Base-by-base conservation (phyloP, 2,888 invertebrate genomes). In the Drosophila austrosaltans region DNA sequence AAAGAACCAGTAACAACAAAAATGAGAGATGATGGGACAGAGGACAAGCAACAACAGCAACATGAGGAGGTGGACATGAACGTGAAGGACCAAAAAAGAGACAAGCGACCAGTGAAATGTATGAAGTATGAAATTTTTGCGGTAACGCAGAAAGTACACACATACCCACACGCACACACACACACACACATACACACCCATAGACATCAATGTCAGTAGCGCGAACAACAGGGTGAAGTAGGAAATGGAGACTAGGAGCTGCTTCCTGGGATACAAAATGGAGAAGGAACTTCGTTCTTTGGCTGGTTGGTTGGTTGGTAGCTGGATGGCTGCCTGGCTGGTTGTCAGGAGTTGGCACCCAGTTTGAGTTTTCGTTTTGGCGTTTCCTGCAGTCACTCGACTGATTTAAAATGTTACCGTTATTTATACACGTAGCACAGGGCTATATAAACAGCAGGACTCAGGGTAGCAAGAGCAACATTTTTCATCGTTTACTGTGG, bases 391-490 rank as follows among this genome's bases (percentile, higher is more conserved):
- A 85, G 78, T 84, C 84, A 84, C 77, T 82, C 71, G 87, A 87
- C 84, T 85, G 84, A 87, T 87, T 87, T 85, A 87, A 85, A 85
- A 84, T 85, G 84, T 86, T 84, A 81, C 84, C 87, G 78, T 84
- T 84, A 84, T 84, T 85, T 86, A 86, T 87, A 87, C 84, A 86
- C 83, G 83, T 82, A 82, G 74, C 70, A 22, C 70, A 22, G 60
- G 75, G 81, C 83, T 83, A 81, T 75, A 85, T 79, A 86, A 83
- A 82, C 86, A 86, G 81, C 77, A 66, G 75, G 74, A 65, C 61
- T 58, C 63, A 48, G 48, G 48, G 66, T 32, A 68, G 53, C 58
- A 39, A 39, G 53, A 56, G 16, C 69, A 67, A 83, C 86, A 83
- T 86, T 83, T 83, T 86, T 86, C 86, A 83, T 86, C 83, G 79